Base-by-base conservation (phyloP, 2,888 invertebrate species). In the Chaetoderma sp. region DNA sequence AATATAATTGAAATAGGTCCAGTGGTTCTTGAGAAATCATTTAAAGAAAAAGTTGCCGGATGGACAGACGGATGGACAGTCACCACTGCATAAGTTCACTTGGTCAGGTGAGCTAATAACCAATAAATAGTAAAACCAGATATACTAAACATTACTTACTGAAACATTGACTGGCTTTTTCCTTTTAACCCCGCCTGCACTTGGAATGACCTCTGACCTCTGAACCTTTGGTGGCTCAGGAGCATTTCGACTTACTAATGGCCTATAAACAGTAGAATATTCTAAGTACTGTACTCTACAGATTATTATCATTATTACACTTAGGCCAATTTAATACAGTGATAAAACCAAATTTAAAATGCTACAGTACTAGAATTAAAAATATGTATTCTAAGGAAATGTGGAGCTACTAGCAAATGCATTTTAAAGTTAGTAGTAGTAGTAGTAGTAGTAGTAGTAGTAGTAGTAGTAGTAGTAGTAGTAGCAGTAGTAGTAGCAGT, bases 181-280 rank as follows among this genome's bases (percentile, higher is more conserved):
- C 71, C 76, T 81, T 56, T 79, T 79, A 57, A 79, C 80, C 4
- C 78, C 77, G 1, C 78, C 81, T 45, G 78, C 65, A 8, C 77
- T 67, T 5, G 74, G 67, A 5, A 74, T 72, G 1, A 71, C 65
- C 30, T 82, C 82, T 21, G 75, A 68, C 60, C 73, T 72, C 67
- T 77, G 73, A 16, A 84, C 84, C 67, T 82, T 83, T 13, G 83
- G 80, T 33, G 77, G 78, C 49, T 75, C 74, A 45, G 79, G 76
- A 5, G 75, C 78, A 66, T 78, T 78, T 61, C 85, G 71, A 63
- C 83, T 84, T 1, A 83, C 82, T 55, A 77, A 67, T 23, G 82
- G 81, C 60, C 84, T 83, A 66, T 13, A 65, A 42, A 18, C 42
- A 42, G 21, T 5, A 42, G 6, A 4, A 42, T 18, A 21, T n/a